phyloP scores from a whole-genome alignment of 2,113 vertebrate genomes.

The Nipponia nippon region DNA sequence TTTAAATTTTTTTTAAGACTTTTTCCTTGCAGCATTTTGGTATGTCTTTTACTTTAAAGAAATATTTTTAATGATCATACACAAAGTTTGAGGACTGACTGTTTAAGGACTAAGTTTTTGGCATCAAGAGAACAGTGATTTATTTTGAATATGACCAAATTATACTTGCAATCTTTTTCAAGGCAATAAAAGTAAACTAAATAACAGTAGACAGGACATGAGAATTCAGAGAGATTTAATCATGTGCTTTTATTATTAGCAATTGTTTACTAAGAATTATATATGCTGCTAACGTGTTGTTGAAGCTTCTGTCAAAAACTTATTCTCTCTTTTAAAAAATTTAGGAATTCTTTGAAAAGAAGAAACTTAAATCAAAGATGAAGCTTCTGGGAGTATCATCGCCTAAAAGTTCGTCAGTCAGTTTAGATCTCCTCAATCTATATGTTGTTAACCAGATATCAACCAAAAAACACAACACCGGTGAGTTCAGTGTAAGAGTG shows the following conservation, averaged over 20 bases:
- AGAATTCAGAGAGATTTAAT: neutral
- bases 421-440: conserved; percentile 87
- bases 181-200: neutral
- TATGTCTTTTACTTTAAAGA: neutral
- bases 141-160: neutral
- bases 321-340: conserved; percentile 18
- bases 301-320: neutral
- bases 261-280: neutral
- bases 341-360: conserved; percentile 95
- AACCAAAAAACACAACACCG: conserved; percentile 75
- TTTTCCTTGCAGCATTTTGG: neutral
- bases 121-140: neutral
- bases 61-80: neutral
- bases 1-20: neutral
- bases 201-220: neutral
- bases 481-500: conserved; percentile 67
- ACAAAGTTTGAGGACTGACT: neutral
- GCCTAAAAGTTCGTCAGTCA: conserved; percentile 61
- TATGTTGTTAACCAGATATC: conserved; percentile 92
- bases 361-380: conserved; percentile 81
- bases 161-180: neutral
- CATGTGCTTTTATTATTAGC: neutral
- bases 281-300: neutral
- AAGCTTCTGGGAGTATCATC: conserved; percentile 68
- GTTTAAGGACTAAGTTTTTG: neutral